Evolutionary conservation across 2,797 vertebrate genomes (phyloP), one percentile per base, ranked within the genome.

Genomic region (Takifugu rubripes): DNA sequence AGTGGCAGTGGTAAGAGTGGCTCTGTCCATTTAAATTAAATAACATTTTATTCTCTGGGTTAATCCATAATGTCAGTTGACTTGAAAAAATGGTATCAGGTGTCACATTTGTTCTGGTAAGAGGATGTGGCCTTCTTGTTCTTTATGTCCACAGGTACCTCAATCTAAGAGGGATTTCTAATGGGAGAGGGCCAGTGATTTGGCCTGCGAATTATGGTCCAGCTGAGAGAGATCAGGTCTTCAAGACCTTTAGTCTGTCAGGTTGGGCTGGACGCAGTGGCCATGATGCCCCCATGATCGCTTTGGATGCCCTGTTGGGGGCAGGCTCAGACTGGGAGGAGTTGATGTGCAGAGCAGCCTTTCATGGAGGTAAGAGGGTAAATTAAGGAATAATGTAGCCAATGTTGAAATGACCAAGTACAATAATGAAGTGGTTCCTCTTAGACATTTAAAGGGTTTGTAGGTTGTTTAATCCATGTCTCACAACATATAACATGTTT

Each of bases 261-360:
- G 91, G 89, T 17, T 92, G 92, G 90, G 87, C 86, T 0, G 92
- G 89, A 6, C 80, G 91, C 49, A 89, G 90, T 17, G 90, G 89
- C 15, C 91, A 92, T 0, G 87, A 92, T 3, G 88, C 90, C 10
- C 91, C 91, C 3, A 92, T 93, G 91, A 91, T 91, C 8, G 91
- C 92, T 0, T 69, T 86, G 17, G 90, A 92, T 3, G 84, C 90
- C 0, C 66, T 91, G 45, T 72, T 92, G 62, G 90, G 78, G 1
- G 79, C 90, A 0, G 89, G 87, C 0, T 57, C 66, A 0, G 71
- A 88, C 77, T 91, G 88, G 92, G 87, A 89, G 54, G 89, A 91
- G 61, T 84, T 94, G 52, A 87, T 91, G 73, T 84, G 75, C 64
- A 77, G 89, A 36, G 87, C 89, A 0, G 88, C 68, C 46, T 91